phyloP scores from a whole-genome alignment of 2,797 vertebrate species.

The Pelobates cultripes region DNA sequence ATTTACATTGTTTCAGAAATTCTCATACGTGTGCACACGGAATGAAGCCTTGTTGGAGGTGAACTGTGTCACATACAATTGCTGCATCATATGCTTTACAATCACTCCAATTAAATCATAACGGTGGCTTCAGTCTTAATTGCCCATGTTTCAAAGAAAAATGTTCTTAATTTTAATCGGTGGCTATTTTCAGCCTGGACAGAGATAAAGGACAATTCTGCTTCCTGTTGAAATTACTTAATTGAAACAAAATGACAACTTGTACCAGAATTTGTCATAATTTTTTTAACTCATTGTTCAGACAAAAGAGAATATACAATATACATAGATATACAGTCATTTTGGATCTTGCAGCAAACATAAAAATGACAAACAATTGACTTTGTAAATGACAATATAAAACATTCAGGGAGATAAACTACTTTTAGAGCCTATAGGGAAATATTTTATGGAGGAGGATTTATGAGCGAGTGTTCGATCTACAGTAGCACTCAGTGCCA shows the following conservation, averaged over 20 bases:
- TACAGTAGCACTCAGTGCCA: neutral
- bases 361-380: neutral
- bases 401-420: neutral
- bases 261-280: neutral
- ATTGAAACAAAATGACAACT: slow-evolving; percentile 7
- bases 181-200: slow-evolving; percentile 26
- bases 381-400: neutral
- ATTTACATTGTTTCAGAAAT: slow-evolving; percentile 23
- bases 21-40: neutral
- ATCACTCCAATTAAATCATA: slow-evolving; percentile 38
- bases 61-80: slow-evolving; percentile 24
- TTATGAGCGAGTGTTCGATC: no score
- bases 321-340: neutral
- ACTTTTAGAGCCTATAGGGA: neutral
- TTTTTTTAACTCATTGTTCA: neutral
- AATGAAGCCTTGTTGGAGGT: slow-evolving; percentile 27
- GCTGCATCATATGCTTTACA: slow-evolving; percentile 39
- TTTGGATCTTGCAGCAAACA: neutral
- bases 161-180: slow-evolving; percentile 18
- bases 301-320: neutral
- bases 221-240: slow-evolving; percentile 26
- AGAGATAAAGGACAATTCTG: slow-evolving; percentile 16
- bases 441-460: neutral
- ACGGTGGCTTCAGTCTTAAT: slow-evolving; percentile 35
- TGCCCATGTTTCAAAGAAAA: slow-evolving; percentile 35